Evolutionary conservation across 2,797 vertebrate genomes (phyloP).

Genomic region (Poliocrania exsul): DNA sequence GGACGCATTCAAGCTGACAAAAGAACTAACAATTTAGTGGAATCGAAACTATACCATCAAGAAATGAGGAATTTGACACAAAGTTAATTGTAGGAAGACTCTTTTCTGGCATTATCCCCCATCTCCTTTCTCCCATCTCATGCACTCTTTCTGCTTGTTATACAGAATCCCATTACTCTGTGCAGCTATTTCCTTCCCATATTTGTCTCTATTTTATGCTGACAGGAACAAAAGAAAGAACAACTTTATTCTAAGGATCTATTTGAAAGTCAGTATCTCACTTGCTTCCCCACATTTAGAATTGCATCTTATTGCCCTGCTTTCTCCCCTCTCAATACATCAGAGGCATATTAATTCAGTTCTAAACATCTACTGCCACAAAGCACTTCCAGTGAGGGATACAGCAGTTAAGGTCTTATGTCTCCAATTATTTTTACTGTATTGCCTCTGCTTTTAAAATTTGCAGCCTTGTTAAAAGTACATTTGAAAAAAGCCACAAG

Average conservation of each 20-base stretch:
- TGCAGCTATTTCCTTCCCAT: not conserved
- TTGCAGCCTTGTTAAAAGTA: slow-evolving; percentile 14
- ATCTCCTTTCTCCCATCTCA: not conserved
- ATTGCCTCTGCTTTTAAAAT: slow-evolving; percentile 4
- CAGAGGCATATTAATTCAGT: slow-evolving; percentile 5
- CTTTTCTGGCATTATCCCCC: not conserved
- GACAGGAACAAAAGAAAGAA: not conserved
- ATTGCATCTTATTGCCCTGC: not conserved
- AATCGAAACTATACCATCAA: not conserved
- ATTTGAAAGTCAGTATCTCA: not conserved
- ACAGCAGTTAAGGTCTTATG: not conserved
- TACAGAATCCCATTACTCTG: not conserved
- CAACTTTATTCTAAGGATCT: slow-evolving; percentile 9
- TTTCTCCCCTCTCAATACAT: not conserved
- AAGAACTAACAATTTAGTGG: not conserved
- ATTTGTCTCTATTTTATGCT: not conserved
- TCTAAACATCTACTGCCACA: not conserved
- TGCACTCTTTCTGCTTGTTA: not conserved
- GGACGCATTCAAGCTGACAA: not conserved
- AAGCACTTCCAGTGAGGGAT: not conserved
- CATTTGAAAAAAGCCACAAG: slow-evolving; percentile 14
- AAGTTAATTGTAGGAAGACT: not conserved
- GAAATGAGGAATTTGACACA: not conserved
- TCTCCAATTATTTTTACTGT: slow-evolving; percentile 32
- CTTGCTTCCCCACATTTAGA: not conserved